Conservation (phyloP, 2,888 invertebrate species). For the Bugulina stolonifera region DNA sequence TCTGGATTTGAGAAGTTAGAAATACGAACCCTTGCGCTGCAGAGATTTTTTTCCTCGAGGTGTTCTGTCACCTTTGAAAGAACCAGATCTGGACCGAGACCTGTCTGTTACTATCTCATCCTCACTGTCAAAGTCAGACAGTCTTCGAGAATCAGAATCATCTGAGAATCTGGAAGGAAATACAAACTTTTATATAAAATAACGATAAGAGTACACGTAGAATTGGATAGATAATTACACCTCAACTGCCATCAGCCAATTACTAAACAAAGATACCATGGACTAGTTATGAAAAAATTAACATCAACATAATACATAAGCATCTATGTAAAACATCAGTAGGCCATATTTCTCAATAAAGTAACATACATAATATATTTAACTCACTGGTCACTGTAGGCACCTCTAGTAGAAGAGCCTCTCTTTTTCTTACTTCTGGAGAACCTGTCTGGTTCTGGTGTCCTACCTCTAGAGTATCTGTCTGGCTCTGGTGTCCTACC, state of each 20-base stretch:
- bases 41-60: neutral
- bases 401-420: neutral
- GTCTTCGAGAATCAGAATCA: constrained; percentile 3
- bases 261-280: too few relatives aligned
- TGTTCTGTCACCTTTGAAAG: neutral
- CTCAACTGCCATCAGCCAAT: too few relatives aligned
- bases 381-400: constrained; percentile 4
- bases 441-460: too few relatives aligned
- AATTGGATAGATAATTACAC: too few relatives aligned
- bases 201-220: too few relatives aligned
- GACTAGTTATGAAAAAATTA: too few relatives aligned
- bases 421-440: neutral
- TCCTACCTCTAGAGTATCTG: constrained; percentile 2
- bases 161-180: neutral
- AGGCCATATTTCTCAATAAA: too few relatives aligned
- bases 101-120: constrained; percentile 20
- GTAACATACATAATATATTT: neutral
- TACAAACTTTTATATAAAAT: too few relatives aligned
- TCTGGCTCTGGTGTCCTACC: too few relatives aligned
- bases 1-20: too few relatives aligned
- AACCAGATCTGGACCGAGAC: neutral
- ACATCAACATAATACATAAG: too few relatives aligned
- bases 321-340: too few relatives aligned
- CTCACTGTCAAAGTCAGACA: constrained; percentile 21
- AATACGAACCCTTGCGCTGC: constrained; percentile 4